These are phyloP conservation scores for Papilio polyxenes DNA, from an alignment of 1,140 invertebrate species.

Conservation along the genomic window DNA sequence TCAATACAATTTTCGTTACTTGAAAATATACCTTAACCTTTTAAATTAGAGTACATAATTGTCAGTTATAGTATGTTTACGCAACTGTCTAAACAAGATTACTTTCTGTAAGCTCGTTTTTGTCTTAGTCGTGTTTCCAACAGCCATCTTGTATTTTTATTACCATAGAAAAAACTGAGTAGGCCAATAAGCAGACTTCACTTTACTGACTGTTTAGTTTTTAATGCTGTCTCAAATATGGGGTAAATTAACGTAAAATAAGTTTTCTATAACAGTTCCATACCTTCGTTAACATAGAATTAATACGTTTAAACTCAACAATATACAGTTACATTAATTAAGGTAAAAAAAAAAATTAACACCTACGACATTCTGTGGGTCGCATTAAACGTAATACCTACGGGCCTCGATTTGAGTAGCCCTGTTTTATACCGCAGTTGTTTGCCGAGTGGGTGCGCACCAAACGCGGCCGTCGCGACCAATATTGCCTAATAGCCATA, in stretches of 20 bases:
- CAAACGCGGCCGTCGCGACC: slow-evolving; percentile 30
- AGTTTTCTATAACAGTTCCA: no score
- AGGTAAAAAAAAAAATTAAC: not conserved
- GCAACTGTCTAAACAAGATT: slow-evolving; percentile 33
- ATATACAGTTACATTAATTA: not conserved
- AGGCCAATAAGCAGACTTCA: slow-evolving; percentile 24
- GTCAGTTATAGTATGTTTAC: not conserved
- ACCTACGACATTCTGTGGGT: not conserved
- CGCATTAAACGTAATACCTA: not conserved
- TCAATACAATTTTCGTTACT: not conserved
- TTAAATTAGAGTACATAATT: not conserved
- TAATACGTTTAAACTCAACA: no score
- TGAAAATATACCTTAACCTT: not conserved
- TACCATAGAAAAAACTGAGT: slow-evolving; percentile 32
- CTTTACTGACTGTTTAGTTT: not conserved
- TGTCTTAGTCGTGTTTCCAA: slow-evolving; percentile 32
- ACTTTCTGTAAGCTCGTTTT: slow-evolving; percentile 30
- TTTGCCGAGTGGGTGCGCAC: not conserved
- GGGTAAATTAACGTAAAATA: not conserved
- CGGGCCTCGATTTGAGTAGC: not conserved
- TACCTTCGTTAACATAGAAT: no score
- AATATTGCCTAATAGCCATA: slow-evolving; percentile 58
- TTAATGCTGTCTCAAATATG: not conserved
- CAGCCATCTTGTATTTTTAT: slow-evolving; percentile 39
- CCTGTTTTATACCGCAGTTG: not conserved